Evolutionary conservation across 2,888 invertebrate genomes (phyloP), one percentile per base, ranked within the genome.

Genomic region (Megaustenia siamemsis): DNA sequence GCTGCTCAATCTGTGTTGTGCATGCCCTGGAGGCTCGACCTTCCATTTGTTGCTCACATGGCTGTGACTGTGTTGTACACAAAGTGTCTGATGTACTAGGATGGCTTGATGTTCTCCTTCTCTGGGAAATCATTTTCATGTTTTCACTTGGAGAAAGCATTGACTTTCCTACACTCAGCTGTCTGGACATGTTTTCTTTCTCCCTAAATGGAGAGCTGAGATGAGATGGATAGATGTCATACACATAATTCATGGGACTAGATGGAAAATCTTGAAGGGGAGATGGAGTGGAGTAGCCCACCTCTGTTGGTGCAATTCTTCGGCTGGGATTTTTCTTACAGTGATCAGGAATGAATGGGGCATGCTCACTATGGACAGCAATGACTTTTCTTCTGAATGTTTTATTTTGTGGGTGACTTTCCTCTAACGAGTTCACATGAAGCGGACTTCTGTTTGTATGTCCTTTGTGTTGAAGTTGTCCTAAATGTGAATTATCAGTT

Each of bases 251-350:
- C 35, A 71, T 40, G 24, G 81, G 81, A 43, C 81, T 81, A 18
- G 60, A 81, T 53, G 81, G 81, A 81, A 40, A 81, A 15, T 81
- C 81, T 56, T 81, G 81, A n/a, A 81, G 81, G 60, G 81, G 81
- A 38, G 81, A 81, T 49, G 81, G 81, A 4, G 71, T 71, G n/a
- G 69, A 40, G 63, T 40, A 81, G 18, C 28, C 56, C 32, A 81
- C 81, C 43, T 81, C 81, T 73, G n/a, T 63, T 3, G 82, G 82
- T 8, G 35, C 66, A 49, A 82, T 82, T 82, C 82, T 40, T 0
- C 82, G 68, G n/a, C 45, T 75, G 24, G 82, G 82, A 49, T 45
- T 53, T 63, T 75, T 75, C 18, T 53, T 73, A 43, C 75, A 82
- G 45, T 82, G 82, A 32, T 75, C 49, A 45, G 82, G 82, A 10